Base-by-base conservation (phyloP, 1,140 invertebrate genomes). In the Drosophila ficusphila region DNA sequence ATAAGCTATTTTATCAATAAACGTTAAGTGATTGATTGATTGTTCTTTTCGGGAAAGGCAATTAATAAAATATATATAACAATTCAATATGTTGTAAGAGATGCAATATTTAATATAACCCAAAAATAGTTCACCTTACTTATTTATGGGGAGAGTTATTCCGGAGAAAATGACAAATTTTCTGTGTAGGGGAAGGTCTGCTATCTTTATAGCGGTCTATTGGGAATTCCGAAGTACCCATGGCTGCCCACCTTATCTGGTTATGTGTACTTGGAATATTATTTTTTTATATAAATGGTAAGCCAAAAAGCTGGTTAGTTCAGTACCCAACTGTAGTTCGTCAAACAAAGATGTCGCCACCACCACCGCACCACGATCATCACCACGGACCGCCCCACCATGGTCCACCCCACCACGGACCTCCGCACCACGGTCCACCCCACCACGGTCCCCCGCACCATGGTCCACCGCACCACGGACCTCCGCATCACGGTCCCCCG, bases 201-300 rank as follows among this genome's bases (percentile, higher is more conserved):
- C 18, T 72, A 71, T 72, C 68, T 72, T 72, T 72, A 72, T 71
- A 8, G 19, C 9, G 31, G n/a, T 23, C 27, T 27, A 36, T 38
- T 60, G 31, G 53, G 65, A 70, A 71, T 38, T 71, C 46, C 69
- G 8, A 34, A 39, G 9, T 29, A 19, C 41, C 29, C 42, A 61
- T 60, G 34, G 38, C 23, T 19, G n/a, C 23, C 36, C 2, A 29
- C 27, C 23, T 46, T 72, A 72, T 72, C 47, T 29, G 21, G 4
- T 41, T 16, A 2, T 27, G 27, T 47, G 11, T 44, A 49, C 56
- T 61, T 39, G 27, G 47, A 72, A 61, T 41, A 47, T 21, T 33
- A 4, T 8, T 19, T 33, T 46, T 25, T 9, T 33, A 21, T 71
- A 71, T 70, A 71, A 70, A 60, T 38, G 38, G 38, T 48, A 34